Conservation (phyloP, 2,113 vertebrate genomes). For the Tor tambroides region DNA sequence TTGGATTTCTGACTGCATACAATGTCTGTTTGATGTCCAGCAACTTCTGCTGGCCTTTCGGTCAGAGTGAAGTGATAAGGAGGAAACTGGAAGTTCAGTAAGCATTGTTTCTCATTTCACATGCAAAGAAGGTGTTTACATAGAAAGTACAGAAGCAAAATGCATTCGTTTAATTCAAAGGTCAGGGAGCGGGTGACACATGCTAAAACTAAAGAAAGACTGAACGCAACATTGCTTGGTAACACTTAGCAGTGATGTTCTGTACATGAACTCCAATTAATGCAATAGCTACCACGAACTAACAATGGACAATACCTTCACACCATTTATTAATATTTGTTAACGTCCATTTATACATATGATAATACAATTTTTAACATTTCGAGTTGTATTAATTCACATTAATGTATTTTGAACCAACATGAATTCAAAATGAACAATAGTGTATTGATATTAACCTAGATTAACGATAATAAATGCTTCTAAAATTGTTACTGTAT, state of each 20-base stretch:
- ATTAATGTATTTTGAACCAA: no score
- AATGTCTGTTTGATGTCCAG: background rate
- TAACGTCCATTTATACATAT: background rate
- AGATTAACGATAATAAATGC: background rate
- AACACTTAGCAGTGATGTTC: background rate
- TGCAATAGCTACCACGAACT: background rate
- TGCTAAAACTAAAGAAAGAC: background rate
- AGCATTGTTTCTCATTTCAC: background rate
- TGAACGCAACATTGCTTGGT: background rate
- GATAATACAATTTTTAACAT: background rate
- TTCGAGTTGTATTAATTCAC: no score
- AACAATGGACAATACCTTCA: background rate
- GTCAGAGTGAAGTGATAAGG: background rate
- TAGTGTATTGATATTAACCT: background rate
- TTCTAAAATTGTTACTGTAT: background rate
- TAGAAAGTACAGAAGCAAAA: background rate
- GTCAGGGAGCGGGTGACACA: background rate
- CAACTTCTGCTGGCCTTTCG: no score
- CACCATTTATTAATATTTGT: background rate
- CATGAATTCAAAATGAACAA: no score
- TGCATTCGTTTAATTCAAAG: background rate
- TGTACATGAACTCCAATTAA: background rate
- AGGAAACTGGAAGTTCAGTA: background rate
- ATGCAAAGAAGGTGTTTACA: slow-evolving; percentile 8
- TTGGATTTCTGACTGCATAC: background rate